Base-by-base conservation (phyloP, 2,113 vertebrate genomes). In the Lonchura striata region DNA sequence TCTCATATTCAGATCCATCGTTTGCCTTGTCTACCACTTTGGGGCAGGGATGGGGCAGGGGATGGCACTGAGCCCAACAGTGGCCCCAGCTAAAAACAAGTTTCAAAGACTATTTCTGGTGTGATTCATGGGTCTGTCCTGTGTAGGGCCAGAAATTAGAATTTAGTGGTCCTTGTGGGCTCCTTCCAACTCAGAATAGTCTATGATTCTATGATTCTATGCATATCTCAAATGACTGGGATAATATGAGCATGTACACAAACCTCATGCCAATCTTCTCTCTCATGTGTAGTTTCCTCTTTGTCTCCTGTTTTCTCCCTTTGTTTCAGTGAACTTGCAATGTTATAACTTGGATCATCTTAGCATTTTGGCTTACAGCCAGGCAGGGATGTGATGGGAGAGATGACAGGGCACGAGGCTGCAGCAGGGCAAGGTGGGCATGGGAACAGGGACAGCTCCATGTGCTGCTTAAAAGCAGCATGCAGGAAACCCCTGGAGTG, bases 31-130 rank as follows among this genome's bases (percentile, higher is more conserved):
- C 52, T 74, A 49, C 22, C 4, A 15, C 47, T 81, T 50, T 59
- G 24, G n/a, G 24, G 39, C 39, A 46, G 28, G 28, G 19, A 54
- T 1, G 1, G 16, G 46, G 47, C 9, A 71, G 19, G 11, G 39
- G 10, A 27, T 71, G 30, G 13, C 25, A 81, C 27, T 44, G 35
- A 88, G 30, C 13, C 20, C 21, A 56, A 9, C 0, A 0, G 49
- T 6, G 49, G 1, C 17, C 20, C 17, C 57, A 68, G 41, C 6
- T 4, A 2, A 69, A 86, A 85, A 16, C 10, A 68, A 47, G 30
- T 60, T 91, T 71, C 37, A 57, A 61, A 64, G 13, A 47, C 5
- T 70, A 22, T 4, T 69, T 68, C 16, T 49, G 21, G 33, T 68
- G 33, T 74, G 53, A 17, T 82, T 59, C 37, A 30, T 17, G 10